These are phyloP conservation scores for Turritopsis dohrnii DNA, from an alignment of 30 jellyfish, hydroid and myxozoan genomes.

Conservation along the genomic window DNA sequence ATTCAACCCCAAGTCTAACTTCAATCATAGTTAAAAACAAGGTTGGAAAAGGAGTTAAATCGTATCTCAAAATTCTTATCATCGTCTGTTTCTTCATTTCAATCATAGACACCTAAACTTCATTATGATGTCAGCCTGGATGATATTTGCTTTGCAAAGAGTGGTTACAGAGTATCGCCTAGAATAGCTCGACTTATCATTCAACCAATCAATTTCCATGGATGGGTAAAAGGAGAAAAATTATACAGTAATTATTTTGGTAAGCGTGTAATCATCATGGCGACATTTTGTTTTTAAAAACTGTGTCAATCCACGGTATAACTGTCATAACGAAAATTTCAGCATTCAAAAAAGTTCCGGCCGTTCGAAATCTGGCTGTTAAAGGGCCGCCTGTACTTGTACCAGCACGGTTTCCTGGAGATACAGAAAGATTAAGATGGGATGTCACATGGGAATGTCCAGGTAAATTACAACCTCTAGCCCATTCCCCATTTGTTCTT, in stretches of 20 bases:
- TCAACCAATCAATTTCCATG: slow-evolving; percentile 5
- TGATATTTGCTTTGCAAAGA: background rate
- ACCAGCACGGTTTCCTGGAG: background rate
- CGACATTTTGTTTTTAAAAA: background rate
- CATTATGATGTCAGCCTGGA: background rate
- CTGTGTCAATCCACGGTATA: background rate
- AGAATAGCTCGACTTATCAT: background rate
- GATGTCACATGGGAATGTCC: background rate
- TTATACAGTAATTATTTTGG: background rate
- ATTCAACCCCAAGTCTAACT: too few species aligned
- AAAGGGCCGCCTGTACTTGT: background rate
- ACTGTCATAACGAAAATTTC: background rate
- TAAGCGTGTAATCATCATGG: background rate
- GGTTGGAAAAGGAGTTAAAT: too few species aligned
- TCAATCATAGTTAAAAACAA: too few species aligned
- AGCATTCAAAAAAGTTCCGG: background rate
- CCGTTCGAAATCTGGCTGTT: background rate
- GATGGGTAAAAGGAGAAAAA: slow-evolving; percentile 1
- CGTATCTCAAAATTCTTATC: too few species aligned
- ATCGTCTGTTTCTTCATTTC: background rate
- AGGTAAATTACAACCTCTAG: too few species aligned
- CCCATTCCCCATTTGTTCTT: too few species aligned
- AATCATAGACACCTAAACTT: background rate
- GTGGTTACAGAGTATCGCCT: slow-evolving; percentile 1
- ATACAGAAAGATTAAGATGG: background rate